Conservation (phyloP, 2,797 vertebrate genomes). For the Spheniscus humboldti region DNA sequence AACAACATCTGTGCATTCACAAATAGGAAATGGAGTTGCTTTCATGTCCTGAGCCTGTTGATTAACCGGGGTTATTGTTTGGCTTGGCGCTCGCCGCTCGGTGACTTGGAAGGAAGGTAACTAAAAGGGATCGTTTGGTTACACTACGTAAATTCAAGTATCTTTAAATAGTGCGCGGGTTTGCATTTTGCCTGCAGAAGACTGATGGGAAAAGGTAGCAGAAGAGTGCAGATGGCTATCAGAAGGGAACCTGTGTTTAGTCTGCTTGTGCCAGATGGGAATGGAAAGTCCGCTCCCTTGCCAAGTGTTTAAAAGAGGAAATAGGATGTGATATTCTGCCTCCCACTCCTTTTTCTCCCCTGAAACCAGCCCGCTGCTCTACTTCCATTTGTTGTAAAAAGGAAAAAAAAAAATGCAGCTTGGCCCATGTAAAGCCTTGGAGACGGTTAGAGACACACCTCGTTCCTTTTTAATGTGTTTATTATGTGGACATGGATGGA, state of each 20-base stretch:
- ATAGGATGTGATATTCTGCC: slow-evolving; percentile 61
- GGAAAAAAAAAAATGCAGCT: neutral
- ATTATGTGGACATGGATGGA: slow-evolving; percentile 18
- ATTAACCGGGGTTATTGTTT: slow-evolving; percentile 18
- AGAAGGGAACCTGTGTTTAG: slow-evolving; percentile 65
- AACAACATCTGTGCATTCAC: slow-evolving; percentile 70
- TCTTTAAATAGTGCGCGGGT: neutral
- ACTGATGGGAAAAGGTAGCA: slow-evolving; percentile 66
- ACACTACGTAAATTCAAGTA: neutral
- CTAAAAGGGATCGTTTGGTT: slow-evolving; percentile 9
- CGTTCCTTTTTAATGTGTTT: slow-evolving; percentile 33
- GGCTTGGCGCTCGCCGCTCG: neutral
- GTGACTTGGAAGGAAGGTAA: slow-evolving; percentile 20
- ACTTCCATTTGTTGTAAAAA: slow-evolving; percentile 51
- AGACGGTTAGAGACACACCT: slow-evolving; percentile 7
- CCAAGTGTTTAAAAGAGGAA: slow-evolving; percentile 67
- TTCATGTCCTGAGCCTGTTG: slow-evolving; percentile 59
- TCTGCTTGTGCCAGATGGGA: slow-evolving; percentile 65
- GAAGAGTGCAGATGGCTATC: slow-evolving; percentile 61
- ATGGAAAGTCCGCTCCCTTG: slow-evolving; percentile 53
- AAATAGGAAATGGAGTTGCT: slow-evolving; percentile 68
- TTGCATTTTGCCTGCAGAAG: slow-evolving; percentile 31
- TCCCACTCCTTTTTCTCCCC: slow-evolving; percentile 59
- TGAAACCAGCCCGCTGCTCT: slow-evolving; percentile 32
- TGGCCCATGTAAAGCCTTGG: slow-evolving; percentile 1